These are phyloP conservation scores for Dicycla oo DNA, from an alignment of 2,888 invertebrate genomes.

Conservation along the genomic window DNA sequence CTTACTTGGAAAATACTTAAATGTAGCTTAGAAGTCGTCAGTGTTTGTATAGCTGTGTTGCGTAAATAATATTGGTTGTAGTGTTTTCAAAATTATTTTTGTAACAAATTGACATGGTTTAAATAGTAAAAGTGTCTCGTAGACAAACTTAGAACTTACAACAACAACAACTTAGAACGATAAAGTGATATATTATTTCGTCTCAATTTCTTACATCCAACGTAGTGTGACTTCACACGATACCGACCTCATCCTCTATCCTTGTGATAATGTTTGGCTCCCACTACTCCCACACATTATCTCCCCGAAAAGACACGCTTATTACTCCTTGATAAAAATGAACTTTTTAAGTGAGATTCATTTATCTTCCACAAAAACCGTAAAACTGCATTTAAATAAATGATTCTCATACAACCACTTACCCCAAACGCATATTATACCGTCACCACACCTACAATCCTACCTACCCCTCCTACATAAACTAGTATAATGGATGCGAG, in stretches of 20 bases:
- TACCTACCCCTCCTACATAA: not conserved
- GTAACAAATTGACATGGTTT: not conserved
- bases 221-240: too few species aligned
- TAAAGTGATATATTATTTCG: too few species aligned
- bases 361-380: too few species aligned
- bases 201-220: too few species aligned
- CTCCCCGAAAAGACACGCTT: not conserved
- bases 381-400: too few species aligned
- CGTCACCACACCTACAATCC: not conserved
- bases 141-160: too few species aligned
- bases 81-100: slow-evolving; percentile 6
- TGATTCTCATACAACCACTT: not conserved
- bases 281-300: too few species aligned
- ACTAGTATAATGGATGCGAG: slow-evolving; percentile 47
- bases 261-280: not conserved
- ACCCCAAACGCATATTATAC: too few species aligned
- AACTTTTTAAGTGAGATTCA: too few species aligned
- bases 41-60: slow-evolving; percentile 37
- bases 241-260: too few species aligned
- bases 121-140: not conserved
- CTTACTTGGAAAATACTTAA: slow-evolving; percentile 24
- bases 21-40: slow-evolving; percentile 9
- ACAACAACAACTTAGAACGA: too few species aligned
- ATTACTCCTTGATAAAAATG: not conserved
- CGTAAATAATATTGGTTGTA: not conserved